Evolutionary conservation across 2,797 vertebrate genomes (phyloP), one percentile per base, ranked within the genome.

Genomic region (Chelon auratus): DNA sequence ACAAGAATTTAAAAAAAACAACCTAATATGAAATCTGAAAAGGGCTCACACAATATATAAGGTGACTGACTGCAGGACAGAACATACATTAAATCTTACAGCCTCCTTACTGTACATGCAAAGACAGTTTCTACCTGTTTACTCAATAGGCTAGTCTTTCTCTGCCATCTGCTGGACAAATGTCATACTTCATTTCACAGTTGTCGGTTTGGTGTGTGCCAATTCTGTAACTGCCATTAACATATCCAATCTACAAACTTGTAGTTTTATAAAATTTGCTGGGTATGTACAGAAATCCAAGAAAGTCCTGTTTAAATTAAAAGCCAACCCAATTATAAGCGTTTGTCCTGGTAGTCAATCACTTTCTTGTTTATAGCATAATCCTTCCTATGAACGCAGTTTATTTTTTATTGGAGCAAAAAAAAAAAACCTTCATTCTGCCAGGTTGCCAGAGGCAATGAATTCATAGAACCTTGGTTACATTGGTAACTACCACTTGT

Each of bases 81-180:
- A 60, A 59, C 18, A 3, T 39, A 36, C 12, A 18, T 33, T 8
- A 15, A 13, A 33, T 47, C 17, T 61, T 52, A 14, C 26, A 22
- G 22, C n/a, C 26, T 33, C 60, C 45, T 60, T 68, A 33, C 30
- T 33, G 30, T 33, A 62, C 14, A 52, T 39, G 26, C 37, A 62
- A 22, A 61, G 14, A 59, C 54, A 20, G n/a, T 75, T 60, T 26
- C 42, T 45, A 67, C 45, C 30, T 1, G 10, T 62, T 15, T 50
- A 13, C 8, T 51, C 10, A 7, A 55, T 69, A 2, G 20, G 30
- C 33, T 53, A 62, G 59, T 58, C 74, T 26, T 66, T 83, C 61
- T 74, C 80, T 91, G 88, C 90, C 92, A 91, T 72, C 93, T 91
- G 68, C 75, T 91, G 93, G 90, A 73, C 53, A 70, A 66, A 60